Evolutionary conservation across 2,888 invertebrate species (phyloP), one percentile per base, ranked within the genome.

Genomic region (Thumatha senex): DNA sequence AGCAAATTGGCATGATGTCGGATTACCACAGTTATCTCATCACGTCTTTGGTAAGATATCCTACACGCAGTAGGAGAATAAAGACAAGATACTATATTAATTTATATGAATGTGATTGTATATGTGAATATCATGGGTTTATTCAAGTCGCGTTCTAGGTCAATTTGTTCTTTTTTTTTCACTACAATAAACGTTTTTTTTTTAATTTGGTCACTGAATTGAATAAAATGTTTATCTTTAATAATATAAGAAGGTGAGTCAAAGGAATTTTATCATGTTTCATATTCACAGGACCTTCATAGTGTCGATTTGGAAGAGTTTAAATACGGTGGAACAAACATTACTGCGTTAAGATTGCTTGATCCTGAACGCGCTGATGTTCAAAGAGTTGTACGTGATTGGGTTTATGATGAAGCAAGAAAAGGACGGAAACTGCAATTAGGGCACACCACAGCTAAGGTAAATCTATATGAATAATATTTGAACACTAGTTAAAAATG

Each of bases 1-100:
- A 98, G 85, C 98, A 98, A 92, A 96, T 98, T 65, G 98, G 98
- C 59, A 97, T 98, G 97, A 98, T 98, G 96, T 98, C 97, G 61
- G 97, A 97, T 80, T 96, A 98, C 80, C 98, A 98, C 85, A 97
- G 97, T 86, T 98, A 97, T 80, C 94, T 98, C 70, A 96, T 98
- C 65, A 98, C 98, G 0, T 97, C 98, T 2, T 85, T 98, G 92
- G 97, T 97, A 92, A 93, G 93, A 24, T 24, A n/a, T 0, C n/a
- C 4, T n/a, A n/a, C 9, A 43, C 12, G 14, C 12, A 0, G 10
- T 0, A 8, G 9, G 8, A n/a, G 12, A 33, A 9, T 8, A 34
- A 15, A 18, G 1, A 43, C 9, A 3, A 18, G 18, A 4, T 7
- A 5, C 18, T 33, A 4, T 18, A 2, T 0, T 7, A 31, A 9